Percentiles rank a stretch among this genome's conserved stretches.
Evolutionary conservation across 2,888 invertebrate genomes (phyloP).

Genomic region (Azorinus chamasolen): DNA sequence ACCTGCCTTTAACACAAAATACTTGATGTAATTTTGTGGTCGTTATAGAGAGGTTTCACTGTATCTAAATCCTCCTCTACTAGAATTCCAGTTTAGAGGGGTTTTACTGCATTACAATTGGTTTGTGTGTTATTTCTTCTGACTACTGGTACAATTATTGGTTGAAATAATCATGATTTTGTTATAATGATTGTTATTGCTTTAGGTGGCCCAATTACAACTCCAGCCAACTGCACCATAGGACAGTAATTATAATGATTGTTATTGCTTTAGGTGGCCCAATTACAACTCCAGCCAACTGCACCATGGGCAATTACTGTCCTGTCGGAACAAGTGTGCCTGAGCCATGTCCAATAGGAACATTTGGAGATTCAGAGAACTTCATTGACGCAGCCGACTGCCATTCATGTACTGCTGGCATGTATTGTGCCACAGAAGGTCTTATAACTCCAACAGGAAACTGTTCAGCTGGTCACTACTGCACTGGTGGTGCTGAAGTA

Average conservation of each 20-base stretch:
- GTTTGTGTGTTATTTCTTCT: no score
- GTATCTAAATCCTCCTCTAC: no score
- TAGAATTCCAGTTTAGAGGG: no score
- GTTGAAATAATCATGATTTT: no score
- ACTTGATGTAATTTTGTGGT: no score
- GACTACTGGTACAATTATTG: no score
- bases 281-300: slow-evolving; percentile 79
- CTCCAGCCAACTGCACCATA: slow-evolving; percentile 80
- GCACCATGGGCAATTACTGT: slow-evolving; percentile 84
- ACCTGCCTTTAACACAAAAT: no score
- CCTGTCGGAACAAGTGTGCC: slow-evolving; percentile 79
- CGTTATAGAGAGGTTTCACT: no score
- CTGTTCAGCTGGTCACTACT: slow-evolving; percentile 83
- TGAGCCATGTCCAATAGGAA: slow-evolving; percentile 82
- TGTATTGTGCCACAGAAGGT: slow-evolving; percentile 80
- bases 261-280: slow-evolving; percentile 69
- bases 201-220: slow-evolving; percentile 78
- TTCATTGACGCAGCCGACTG: slow-evolving; percentile 75
- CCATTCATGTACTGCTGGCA: slow-evolving; percentile 80
- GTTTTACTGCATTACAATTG: no score
- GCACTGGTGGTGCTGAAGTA: slow-evolving; percentile 75
- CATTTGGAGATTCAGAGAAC: slow-evolving; percentile 76
- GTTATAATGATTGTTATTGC: no score
- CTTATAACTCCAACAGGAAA: slow-evolving; percentile 77
- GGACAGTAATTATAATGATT: no score